Base-by-base conservation (phyloP, 2,113 vertebrate species). In the Stegostoma tigrinum region DNA sequence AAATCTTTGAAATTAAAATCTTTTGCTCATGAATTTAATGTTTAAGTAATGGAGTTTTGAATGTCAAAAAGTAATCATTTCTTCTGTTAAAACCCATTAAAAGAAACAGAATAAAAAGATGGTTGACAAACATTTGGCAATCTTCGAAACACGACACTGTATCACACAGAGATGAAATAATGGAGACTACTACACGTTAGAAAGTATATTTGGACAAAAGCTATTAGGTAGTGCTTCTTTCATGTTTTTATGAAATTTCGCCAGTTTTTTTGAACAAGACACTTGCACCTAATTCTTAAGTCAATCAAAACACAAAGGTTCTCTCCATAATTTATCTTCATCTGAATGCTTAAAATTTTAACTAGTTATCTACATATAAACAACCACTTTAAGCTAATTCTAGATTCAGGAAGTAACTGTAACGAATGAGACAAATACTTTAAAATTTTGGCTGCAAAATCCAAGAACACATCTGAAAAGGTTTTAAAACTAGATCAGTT, bases 191-290 rank as follows among this genome's bases (percentile, higher is more conserved):
- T 72, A 95, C 67, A 66, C 67, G 0, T 72, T 95, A 95, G 23
- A 95, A 95, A 95, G 94, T 95, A 95, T 95, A 95, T 95, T 95
- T 95, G 94, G 94, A 95, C 94, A 95, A 95, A 95, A 95, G 94
- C 94, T 95, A 95, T 72, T 95, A 95, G 94, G 94, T 95, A 95
- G 94, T 95, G 94, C 94, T 94, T 94, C 67, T 68, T 95, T 95
- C 94, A 95, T 14, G 34, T 90, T 61, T 94, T 95, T 95, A 95
- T 72, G 94, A 95, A 95, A 30, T 67, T 95, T 95, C 68, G 52
- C 67, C 94, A 95, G 52, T 12, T 95, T 93, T 45, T 68, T 95
- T 95, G 94, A 72, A 95, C 94, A 95, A 42, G 42, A 95, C 94
- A 95, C 94, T 72, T 95, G 38, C 94, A 95, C 94, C 67, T 52